phyloP scores from a whole-genome alignment of 2,113 vertebrate species.

The Choloepus hoffmanni region DNA sequence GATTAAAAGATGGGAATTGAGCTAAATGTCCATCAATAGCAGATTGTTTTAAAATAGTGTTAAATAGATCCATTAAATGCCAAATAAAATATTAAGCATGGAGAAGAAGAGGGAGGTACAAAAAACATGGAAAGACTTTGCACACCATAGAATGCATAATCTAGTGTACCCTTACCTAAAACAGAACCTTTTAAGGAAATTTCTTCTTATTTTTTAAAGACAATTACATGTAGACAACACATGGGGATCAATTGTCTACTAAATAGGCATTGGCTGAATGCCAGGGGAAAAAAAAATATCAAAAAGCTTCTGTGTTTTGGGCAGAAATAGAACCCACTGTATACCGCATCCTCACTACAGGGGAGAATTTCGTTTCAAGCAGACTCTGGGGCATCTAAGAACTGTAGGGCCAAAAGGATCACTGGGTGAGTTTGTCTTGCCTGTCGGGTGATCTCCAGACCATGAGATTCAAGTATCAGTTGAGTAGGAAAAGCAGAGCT shows the following conservation, averaged over 20 bases:
- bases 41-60: background rate
- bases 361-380: background rate
- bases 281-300: background rate
- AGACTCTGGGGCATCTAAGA: background rate
- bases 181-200: slow-evolving; percentile 31
- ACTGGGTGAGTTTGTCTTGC: background rate
- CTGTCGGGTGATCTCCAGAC: background rate
- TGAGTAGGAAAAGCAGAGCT: background rate
- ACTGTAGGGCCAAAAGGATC: background rate
- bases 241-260: background rate
- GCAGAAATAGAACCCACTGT: background rate
- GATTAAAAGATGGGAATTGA: background rate
- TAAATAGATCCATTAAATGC: background rate
- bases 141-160: background rate
- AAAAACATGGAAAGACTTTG: background rate
- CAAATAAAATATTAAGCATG: background rate
- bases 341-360: background rate
- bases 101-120: background rate
- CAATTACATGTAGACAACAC: background rate
- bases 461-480: background rate
- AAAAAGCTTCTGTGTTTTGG: background rate
- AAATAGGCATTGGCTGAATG: background rate
- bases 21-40: background rate
- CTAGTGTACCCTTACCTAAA: background rate
- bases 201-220: background rate